Base-by-base conservation (phyloP, 1,140 invertebrate species). In the Cardiocondyla obscurior region DNA sequence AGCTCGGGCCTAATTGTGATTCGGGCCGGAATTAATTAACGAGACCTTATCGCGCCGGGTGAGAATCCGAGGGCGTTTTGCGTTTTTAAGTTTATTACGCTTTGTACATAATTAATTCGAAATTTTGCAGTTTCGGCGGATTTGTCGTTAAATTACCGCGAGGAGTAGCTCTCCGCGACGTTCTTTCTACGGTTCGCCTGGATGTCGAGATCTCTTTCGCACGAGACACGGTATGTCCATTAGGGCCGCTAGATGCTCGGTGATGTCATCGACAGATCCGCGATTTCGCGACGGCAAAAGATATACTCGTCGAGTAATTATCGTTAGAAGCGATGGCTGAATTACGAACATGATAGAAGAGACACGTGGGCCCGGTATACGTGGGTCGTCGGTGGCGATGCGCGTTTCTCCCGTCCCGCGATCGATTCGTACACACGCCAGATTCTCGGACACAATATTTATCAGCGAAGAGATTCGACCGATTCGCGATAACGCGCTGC, bases 251-350 rank as follows among this genome's bases (percentile, higher is more conserved):
- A 49, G 22, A 5, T 60, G 33, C 42, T 5, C 25, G 28, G 10
- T 65, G 79, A 87, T 70, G 74, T 86, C 79, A 77, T 70, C 79
- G 79, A 77, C 46, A 44, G 64, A 86, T 77, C 12, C 22, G 79
- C 30, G 84, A 86, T 86, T 87, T 86, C 25, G 55, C 30, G 22
- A 53, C 33, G 19, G 10, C 19, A 28, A 60, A 46, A 73, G 55
- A 81, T 55, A n/a, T n/a, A n/a, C 30, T 62, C 36, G 46, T 87
- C 74, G 70, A 83, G 55, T 87, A 84, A 87, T 87, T 88, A 88
- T 83, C 76, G 69, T 76, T 87, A 79, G 70, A 84, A 19, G 55
- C 46, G 51, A 86, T 76, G 70, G 55, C 12, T 65, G 73, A 79
- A 87, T 86, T 86, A 83, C 82, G 44, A 69, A 57, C 55, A 44